Evolutionary conservation across 2,113 vertebrate species (phyloP), one percentile per base, ranked within the genome.

Genomic region (Leptocoma aspasia): DNA sequence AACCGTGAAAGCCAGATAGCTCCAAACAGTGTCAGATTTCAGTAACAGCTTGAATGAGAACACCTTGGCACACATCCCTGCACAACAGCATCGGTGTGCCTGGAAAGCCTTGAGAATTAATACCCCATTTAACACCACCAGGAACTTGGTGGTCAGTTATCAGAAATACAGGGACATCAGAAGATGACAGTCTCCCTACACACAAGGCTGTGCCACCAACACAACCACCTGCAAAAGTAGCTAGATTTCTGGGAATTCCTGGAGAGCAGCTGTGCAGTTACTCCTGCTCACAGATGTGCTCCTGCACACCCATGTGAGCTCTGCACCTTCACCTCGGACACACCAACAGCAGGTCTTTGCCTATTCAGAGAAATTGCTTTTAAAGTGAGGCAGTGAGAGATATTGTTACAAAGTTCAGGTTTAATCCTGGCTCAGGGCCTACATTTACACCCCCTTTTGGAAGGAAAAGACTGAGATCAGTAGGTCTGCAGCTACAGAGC

Each of bases 311-410:
- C 37, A 1, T 0, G 6, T 4, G 19, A 24, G 60, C 39, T 76
- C 9, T 6, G 52, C 71, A 27, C 44, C 82, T 60, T 37, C 50
- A 30, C 39, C 71, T 54, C 1, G 0, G 23, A 28, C 60, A 82
- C 20, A 39, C 10, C 37, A 59, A 1, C 2, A 0, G 15, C 3
- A 49, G 8, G 8, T 10, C 26, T 15, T 33, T 1, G 1, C 14
- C 23, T 57, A 2, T 3, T 22, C 19, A 17, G 7, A 63, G 31
- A 73, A 47, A 30, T 0, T 33, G 2, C 13, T 54, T 63, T 54
- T 41, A 12, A 47, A 8, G 17, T 27, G 31, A 94, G 28, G n/a
- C 23, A 71, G 44, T 10, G 7, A 45, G 54, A 52, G 50, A 24
- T 14, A 27, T 1, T 45, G 47, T 54, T 33, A 57, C 11, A 47